phyloP scores from a whole-genome alignment of 2,797 vertebrate species.

The Buphagus erythrorhynchus region DNA sequence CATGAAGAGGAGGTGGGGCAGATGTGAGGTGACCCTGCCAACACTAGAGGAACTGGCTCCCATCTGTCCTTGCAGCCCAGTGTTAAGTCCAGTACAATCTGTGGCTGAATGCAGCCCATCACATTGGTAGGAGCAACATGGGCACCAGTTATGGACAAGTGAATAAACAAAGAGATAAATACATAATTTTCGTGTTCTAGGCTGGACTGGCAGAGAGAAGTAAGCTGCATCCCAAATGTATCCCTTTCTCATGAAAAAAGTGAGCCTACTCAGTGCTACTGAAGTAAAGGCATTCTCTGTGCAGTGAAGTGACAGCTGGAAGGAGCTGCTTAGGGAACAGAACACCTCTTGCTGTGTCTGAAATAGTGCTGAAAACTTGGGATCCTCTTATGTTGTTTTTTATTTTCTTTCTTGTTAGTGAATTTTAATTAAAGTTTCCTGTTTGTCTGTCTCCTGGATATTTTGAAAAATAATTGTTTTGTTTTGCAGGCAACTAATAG shows the following conservation, averaged over 20 bases:
- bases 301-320: not conserved
- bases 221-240: not conserved
- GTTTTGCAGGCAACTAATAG: constrained; percentile 86
- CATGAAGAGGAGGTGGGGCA: not conserved
- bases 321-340: not conserved
- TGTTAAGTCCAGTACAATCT: not conserved
- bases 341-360: not conserved
- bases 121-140: not conserved
- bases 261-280: not conserved
- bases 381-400: not conserved
- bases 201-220: not conserved
- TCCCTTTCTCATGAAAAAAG: not conserved
- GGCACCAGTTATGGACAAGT: not conserved
- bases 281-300: not conserved
- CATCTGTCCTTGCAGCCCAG: not conserved
- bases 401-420: not conserved
- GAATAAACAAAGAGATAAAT: not conserved
- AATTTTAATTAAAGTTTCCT: not conserved
- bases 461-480: not conserved
- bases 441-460: not conserved
- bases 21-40: not conserved
- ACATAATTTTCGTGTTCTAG: not conserved
- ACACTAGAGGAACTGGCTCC: not conserved
- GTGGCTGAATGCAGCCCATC: not conserved
- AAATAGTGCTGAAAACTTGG: not conserved